These are phyloP conservation scores for Carassius gibelio DNA, from an alignment of 2,113 vertebrate genomes.

Conservation along the genomic window DNA sequence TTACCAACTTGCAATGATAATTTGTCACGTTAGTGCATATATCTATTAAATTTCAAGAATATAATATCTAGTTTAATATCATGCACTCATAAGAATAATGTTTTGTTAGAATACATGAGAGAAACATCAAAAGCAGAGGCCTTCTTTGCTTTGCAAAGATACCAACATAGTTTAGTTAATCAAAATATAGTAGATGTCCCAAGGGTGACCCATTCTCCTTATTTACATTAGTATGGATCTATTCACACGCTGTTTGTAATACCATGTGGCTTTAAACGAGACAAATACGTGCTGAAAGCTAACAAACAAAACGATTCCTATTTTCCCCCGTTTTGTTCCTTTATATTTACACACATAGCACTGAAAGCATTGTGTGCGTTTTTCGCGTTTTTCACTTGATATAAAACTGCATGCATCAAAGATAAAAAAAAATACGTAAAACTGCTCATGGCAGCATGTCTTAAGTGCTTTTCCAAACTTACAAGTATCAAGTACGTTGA, in stretches of 20 bases:
- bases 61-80: neutral
- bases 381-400: neutral
- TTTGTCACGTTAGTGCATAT: neutral
- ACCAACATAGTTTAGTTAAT: neutral
- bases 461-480: neutral
- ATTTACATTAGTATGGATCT: neutral
- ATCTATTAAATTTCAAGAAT: neutral
- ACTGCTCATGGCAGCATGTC: neutral
- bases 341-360: neutral
- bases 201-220: neutral
- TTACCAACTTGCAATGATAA: neutral
- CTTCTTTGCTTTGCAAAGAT: neutral
- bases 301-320: neutral
- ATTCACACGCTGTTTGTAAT: neutral
- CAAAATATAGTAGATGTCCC: neutral
- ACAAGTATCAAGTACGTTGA: neutral
- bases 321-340: neutral
- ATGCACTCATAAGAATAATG: neutral
- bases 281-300: neutral
- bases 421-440: neutral
- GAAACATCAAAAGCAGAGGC: neutral
- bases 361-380: neutral
- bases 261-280: neutral
- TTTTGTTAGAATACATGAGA: neutral
- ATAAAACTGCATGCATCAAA: slow-evolving; percentile 3